A percentile compares a stretch with the other conserved stretches of the same genome.
phyloP scores from a whole-genome alignment of 2,797 vertebrate genomes.

The Orientallactaga sibirica region DNA sequence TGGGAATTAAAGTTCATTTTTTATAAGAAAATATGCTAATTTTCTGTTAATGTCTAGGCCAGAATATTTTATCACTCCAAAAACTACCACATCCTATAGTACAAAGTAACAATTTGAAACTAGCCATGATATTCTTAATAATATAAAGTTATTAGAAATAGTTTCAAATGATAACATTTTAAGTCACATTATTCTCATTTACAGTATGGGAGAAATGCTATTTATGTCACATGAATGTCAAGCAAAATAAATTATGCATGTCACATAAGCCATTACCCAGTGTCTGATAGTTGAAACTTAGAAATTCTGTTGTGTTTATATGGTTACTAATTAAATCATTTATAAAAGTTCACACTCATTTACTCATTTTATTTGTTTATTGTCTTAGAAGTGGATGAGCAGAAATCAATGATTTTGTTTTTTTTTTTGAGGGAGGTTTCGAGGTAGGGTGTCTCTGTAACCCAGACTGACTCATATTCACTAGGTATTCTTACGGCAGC shows the following conservation, averaged over 20 bases:
- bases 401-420: neutral
- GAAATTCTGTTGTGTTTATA: neutral
- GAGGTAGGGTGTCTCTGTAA: too few species aligned
- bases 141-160: neutral
- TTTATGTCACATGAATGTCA: neutral
- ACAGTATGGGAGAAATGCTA: neutral
- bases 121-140: neutral
- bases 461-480: too few species aligned
- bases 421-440: too few species aligned
- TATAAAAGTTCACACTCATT: neutral
- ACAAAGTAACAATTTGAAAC: neutral
- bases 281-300: neutral
- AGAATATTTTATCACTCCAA: neutral
- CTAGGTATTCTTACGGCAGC: too few species aligned
- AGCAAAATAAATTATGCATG: neutral
- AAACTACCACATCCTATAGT: neutral
- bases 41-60: neutral
- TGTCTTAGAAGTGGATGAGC: neutral
- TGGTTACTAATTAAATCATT: neutral
- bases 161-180: neutral
- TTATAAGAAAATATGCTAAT: neutral
- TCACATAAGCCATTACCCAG: neutral
- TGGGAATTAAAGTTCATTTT: neutral
- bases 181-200: neutral
- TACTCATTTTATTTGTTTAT: constrained; percentile 16